A percentile compares a stretch with the other conserved stretches of the same genome.
Conservation (phyloP, 1,140 invertebrate species). For the Aporrectodea caliginosa region DNA sequence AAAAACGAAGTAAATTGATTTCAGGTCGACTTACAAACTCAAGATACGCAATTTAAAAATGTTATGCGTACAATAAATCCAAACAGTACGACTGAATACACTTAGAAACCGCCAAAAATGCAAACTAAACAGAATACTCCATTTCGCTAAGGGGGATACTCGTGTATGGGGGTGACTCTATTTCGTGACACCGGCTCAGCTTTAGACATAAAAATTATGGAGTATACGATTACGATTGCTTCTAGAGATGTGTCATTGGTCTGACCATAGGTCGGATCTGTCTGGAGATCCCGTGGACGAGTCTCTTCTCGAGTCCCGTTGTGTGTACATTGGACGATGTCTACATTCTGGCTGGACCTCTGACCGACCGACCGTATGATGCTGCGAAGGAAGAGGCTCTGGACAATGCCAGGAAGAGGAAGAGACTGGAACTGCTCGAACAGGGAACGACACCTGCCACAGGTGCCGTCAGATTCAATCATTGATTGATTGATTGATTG, state of each 20-base stretch:
- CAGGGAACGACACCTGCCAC: background rate
- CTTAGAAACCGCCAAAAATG: background rate
- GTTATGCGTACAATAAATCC: too few relatives aligned
- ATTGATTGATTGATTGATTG: too few relatives aligned
- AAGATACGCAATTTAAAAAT: too few relatives aligned
- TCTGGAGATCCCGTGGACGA: conserved; percentile 73
- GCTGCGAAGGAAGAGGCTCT: conserved; percentile 70
- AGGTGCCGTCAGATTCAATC: too few relatives aligned
- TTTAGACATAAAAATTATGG: too few relatives aligned
- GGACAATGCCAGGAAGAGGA: conserved; percentile 68
- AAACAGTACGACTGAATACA: too few relatives aligned
- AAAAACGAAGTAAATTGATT: too few relatives aligned
- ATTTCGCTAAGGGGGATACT: background rate
- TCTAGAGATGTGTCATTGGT: background rate
- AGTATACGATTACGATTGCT: background rate
- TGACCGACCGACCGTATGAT: conserved; percentile 67
- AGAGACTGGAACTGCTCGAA: conserved; percentile 61
- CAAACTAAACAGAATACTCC: background rate
- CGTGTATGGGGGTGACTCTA: conserved; percentile 1
- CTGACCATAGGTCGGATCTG: conserved; percentile 61
- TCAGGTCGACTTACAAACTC: too few relatives aligned
- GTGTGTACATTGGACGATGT: conserved; percentile 71
- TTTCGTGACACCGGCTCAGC: background rate
- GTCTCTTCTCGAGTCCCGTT: conserved; percentile 67
- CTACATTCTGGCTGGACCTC: conserved; percentile 70